Conservation (phyloP, 2,888 invertebrate genomes). For the Spilosoma lubricipeda region DNA sequence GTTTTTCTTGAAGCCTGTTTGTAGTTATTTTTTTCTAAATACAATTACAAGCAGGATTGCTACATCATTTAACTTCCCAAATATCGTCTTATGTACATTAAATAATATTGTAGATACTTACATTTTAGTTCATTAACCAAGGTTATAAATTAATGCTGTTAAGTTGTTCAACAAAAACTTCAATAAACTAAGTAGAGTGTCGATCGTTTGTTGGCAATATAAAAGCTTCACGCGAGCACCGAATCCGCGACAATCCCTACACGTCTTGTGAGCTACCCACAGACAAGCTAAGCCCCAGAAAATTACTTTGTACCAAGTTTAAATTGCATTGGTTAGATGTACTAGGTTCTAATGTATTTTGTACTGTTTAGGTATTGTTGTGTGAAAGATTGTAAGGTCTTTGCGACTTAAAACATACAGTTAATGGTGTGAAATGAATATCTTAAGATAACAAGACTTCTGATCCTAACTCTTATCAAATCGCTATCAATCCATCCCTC, state of each 20-base stretch:
- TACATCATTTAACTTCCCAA: too few species aligned
- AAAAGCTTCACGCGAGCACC: conserved; percentile 32
- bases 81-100: too few species aligned
- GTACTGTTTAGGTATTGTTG: neutral
- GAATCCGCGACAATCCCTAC: conserved; percentile 38
- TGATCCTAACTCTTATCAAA: too few species aligned
- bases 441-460: too few species aligned
- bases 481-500: too few species aligned
- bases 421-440: neutral
- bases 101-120: neutral
- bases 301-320: conserved; percentile 46
- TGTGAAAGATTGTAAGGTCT: neutral
- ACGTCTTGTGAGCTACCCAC: conserved; percentile 37
- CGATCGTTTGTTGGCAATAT: conserved; percentile 16
- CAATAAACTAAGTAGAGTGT: neutral
- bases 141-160: neutral
- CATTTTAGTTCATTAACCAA: neutral
- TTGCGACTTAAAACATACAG: neutral
- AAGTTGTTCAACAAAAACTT: neutral
- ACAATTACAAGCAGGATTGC: too few species aligned
- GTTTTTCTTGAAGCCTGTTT: too few species aligned
- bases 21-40: too few species aligned
- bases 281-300: conserved; percentile 46
- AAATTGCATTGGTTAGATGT: conserved; percentile 47
- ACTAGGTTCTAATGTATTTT: conserved; percentile 8